Percentiles rank a stretch among this genome's conserved stretches.
phyloP scores from a whole-genome alignment of 1,140 invertebrate species.

The Yoshiicerus persimilis region DNA sequence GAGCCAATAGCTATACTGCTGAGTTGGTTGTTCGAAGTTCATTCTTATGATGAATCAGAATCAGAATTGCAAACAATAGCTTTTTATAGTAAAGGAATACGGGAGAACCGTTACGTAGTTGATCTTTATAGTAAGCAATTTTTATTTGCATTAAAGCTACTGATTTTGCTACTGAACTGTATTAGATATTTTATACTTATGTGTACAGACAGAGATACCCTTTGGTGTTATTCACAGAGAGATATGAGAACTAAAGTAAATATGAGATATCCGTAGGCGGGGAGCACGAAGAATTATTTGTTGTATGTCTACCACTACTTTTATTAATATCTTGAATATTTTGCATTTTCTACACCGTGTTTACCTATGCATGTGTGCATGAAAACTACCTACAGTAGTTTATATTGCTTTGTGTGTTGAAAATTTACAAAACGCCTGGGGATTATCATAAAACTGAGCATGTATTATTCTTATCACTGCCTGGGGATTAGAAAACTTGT shows the following conservation, averaged over 20 bases:
- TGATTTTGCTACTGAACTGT: not conserved
- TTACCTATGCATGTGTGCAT: not conserved
- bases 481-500: not conserved
- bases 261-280: not conserved
- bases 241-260: not conserved
- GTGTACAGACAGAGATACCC: not conserved
- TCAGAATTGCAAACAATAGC: not conserved
- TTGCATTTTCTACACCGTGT: not conserved
- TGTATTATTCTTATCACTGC: not conserved
- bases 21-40: not conserved
- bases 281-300: not conserved
- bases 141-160: not conserved
- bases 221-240: too few species aligned
- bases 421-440: not conserved
- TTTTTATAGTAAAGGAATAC: not conserved
- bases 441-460: not conserved
- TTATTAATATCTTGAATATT: not conserved
- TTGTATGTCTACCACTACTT: not conserved
- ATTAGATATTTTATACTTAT: too few species aligned
- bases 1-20: not conserved
- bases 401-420: not conserved
- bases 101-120: not conserved
- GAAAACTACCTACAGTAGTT: not conserved
- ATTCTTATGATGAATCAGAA: not conserved
- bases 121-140: not conserved